Evolutionary conservation across 2,888 invertebrate species (phyloP).

Genomic region (Zaprionus obscuricornis): DNA sequence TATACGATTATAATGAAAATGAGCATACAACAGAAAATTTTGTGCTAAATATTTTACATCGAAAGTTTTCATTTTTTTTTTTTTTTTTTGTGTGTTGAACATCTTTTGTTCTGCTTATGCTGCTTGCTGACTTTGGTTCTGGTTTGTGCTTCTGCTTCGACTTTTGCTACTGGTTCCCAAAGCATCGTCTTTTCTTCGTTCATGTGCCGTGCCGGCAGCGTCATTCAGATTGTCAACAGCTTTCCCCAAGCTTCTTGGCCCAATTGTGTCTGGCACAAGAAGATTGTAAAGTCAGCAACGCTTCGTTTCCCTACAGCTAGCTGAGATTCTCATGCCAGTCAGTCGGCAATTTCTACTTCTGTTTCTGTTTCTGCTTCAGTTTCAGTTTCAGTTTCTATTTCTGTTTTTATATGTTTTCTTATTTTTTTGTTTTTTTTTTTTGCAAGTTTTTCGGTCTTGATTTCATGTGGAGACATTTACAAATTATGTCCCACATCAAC

Average conservation of each 20-base stretch:
- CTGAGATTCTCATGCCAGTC: slow-evolving; percentile 30
- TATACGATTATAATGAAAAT: slow-evolving; percentile 43
- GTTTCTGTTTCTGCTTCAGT: slow-evolving; percentile 3
- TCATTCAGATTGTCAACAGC: slow-evolving; percentile 67
- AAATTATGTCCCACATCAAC: slow-evolving; percentile 54
- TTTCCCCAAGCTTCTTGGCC: slow-evolving; percentile 47
- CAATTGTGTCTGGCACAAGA: slow-evolving; percentile 50
- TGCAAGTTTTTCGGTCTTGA: slow-evolving; percentile 55
- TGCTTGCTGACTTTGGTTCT: slow-evolving; percentile 58
- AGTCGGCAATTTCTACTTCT: slow-evolving; percentile 34
- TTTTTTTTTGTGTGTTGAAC: slow-evolving; percentile 32
- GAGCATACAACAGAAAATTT: slow-evolving; percentile 41
- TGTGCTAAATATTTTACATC: slow-evolving; percentile 64
- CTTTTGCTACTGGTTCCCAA: no score
- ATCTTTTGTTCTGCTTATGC: slow-evolving; percentile 46
- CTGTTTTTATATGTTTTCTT: slow-evolving; percentile 31
- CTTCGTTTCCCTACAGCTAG: slow-evolving; percentile 1
- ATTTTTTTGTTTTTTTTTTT: not conserved
- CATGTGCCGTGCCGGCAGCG: slow-evolving; percentile 21
- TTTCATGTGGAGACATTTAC: slow-evolving; percentile 70
- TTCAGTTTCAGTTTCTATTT: slow-evolving; percentile 8
- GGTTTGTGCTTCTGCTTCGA: slow-evolving; percentile 23
- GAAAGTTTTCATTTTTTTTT: slow-evolving; percentile 47
- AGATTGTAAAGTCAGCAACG: slow-evolving; percentile 14
- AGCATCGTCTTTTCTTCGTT: no score